These are phyloP conservation scores for Archivesica marissinica DNA, from an alignment of 1,140 invertebrate species.

Conservation along the genomic window DNA sequence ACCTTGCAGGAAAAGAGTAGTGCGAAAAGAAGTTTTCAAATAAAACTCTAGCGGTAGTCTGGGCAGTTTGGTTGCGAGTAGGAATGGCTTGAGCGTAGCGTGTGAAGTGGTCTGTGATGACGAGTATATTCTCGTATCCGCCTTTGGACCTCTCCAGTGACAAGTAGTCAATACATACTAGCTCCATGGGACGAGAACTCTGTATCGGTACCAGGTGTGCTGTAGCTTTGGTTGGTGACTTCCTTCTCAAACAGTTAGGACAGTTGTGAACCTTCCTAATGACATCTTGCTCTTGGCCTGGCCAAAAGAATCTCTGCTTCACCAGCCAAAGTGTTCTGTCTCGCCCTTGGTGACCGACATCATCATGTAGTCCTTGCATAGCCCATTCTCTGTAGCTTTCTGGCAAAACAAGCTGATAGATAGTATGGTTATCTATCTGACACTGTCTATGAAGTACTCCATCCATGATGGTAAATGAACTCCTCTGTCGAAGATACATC, in stretches of 20 bases:
- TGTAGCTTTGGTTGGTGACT: no score
- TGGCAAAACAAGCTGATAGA: conserved; percentile 27
- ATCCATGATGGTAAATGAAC: background rate
- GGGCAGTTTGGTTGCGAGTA: no score
- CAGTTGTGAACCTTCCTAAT: no score
- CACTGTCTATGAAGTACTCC: background rate
- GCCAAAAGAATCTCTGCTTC: conserved; percentile 35
- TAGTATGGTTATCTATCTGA: background rate
- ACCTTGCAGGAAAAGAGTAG: no score
- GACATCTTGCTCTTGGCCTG: conserved; percentile 12
- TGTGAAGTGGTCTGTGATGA: conserved; percentile 64
- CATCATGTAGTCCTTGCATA: conserved; percentile 38
- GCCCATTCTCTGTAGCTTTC: background rate
- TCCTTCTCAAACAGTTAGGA: no score
- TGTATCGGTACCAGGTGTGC: background rate
- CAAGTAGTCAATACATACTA: conserved; percentile 40
- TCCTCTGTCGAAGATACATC: background rate
- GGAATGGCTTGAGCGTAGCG: conserved; percentile 37
- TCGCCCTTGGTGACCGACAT: conserved; percentile 16
- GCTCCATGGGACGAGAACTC: background rate
- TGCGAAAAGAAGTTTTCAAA: no score
- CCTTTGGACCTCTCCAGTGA: conserved; percentile 34
- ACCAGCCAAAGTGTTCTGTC: background rate
- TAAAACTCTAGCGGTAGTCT: no score
- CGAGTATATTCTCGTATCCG: conserved; percentile 45